Percentiles rank a stretch among this genome's conserved stretches.
phyloP scores from a whole-genome alignment of 2,888 invertebrate species.

The Theretra japonica region DNA sequence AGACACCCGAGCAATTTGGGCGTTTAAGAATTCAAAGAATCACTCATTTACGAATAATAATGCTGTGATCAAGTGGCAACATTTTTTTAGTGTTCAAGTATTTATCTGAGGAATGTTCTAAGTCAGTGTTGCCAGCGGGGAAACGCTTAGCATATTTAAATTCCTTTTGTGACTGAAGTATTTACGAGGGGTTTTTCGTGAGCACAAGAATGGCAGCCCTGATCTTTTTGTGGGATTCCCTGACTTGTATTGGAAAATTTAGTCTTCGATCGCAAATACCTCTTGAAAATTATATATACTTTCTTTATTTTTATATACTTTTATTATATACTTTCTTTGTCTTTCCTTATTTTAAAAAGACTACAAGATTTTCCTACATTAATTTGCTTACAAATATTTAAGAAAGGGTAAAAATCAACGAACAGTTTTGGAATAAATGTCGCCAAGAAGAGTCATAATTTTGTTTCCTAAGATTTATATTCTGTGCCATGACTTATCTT shows the following conservation, averaged over 20 bases:
- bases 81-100: conserved; percentile 2
- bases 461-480: too few relatives aligned
- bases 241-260: not conserved
- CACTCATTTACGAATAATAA: conserved; percentile 26
- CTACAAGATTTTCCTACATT: too few relatives aligned
- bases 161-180: not conserved
- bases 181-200: conserved; percentile 7
- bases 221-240: not conserved
- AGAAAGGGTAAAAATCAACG: too few relatives aligned
- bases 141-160: not conserved
- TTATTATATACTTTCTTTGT: too few relatives aligned
- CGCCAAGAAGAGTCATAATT: too few relatives aligned
- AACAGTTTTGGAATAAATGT: too few relatives aligned
- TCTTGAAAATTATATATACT: too few relatives aligned
- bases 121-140: not conserved
- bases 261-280: not conserved
- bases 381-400: too few relatives aligned
- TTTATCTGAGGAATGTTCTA: conserved; percentile 9
- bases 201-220: not conserved
- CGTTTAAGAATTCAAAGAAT: conserved; percentile 24
- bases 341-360: too few relatives aligned
- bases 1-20: conserved; percentile 17
- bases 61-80: conserved; percentile 22
- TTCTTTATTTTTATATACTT: too few relatives aligned
- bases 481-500: too few relatives aligned